Evolutionary conservation across 1,140 invertebrate genomes (phyloP).

Genomic region (Ceratosolen solmsi): DNA sequence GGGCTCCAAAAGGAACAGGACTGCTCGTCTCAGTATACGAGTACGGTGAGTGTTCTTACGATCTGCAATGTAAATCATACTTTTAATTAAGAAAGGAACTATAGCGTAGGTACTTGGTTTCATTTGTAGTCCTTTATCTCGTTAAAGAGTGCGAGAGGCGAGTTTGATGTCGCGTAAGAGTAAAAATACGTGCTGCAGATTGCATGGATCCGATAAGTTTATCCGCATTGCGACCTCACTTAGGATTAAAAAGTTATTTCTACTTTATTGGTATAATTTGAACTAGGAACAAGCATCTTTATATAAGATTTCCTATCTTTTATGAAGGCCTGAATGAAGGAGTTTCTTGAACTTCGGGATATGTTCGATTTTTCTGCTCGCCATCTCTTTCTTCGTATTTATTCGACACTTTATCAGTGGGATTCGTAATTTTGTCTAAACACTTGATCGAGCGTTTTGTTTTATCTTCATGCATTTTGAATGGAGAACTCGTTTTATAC

Average conservation of each 20-base stretch:
- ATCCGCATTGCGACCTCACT: background rate
- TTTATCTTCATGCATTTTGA: no score
- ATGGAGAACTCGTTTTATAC: no score
- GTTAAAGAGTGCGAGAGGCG: slow-evolving; percentile 19
- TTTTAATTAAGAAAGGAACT: slow-evolving; percentile 50
- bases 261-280: background rate
- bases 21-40: background rate
- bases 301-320: background rate
- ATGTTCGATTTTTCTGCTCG: background rate
- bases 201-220: background rate
- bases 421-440: no score
- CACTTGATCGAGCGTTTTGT: no score
- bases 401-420: no score
- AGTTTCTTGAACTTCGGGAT: background rate
- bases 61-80: slow-evolving; percentile 45
- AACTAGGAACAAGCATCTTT: background rate
- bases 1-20: background rate
- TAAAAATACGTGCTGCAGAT: slow-evolving; percentile 21
- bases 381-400: no score
- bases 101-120: background rate
- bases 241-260: no score
- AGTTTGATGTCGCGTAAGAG: slow-evolving; percentile 21
- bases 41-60: no score
- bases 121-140: background rate
- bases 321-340: background rate